Evolutionary conservation across 1,140 invertebrate genomes (phyloP), one percentile per base, ranked within the genome.

Genomic region (Ceratina australensis): DNA sequence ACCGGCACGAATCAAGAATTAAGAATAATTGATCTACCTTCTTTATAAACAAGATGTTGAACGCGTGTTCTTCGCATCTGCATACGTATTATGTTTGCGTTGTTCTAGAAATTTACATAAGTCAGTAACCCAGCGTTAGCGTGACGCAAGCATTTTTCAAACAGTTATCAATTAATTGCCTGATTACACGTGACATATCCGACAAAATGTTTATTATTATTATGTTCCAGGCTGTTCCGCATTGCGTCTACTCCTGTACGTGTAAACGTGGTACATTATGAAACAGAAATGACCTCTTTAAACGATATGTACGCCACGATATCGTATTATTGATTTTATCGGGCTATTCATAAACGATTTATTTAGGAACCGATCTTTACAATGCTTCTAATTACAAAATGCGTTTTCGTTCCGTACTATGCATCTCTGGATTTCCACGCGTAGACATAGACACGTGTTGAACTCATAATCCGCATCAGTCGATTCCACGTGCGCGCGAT

Each of bases 101-200:
- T 65, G 42, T 42, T 33, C 49, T 22, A 16, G 28, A 50, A 18
- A 73, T 64, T 56, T 65, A 8, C 72, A 73, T 65, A 73, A 42
- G 72, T 52, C 72, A 73, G 49, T 73, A 64, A 73, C 72, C 60
- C 4, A 52, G 42, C 16, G n/a, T 13, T 18, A 42, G n/a, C 13
- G 8, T 72, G 47, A 63, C 71, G 59, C 57, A 63, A 72, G 18
- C 16, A 3, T 33, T 72, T 63, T n/a, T 22, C 1, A n/a, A 52
- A 26, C 71, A 33, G 52, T 63, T 50, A 22, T 22, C 22, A 28
- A 60, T 28, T 71, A 69, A 59, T 49, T 28, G 22, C 2, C 24
- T 16, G 54, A 57, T 1, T 12, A 28, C 22, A 12, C 18, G 5
- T 16, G 18, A 18, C 0, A 2, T 16, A 33, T 0, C 13, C 1